Percentiles rank a stretch among this genome's conserved stretches.
These are phyloP conservation scores for Sardina pilchardus DNA, from an alignment of 2,113 vertebrate genomes.

Conservation along the genomic window DNA sequence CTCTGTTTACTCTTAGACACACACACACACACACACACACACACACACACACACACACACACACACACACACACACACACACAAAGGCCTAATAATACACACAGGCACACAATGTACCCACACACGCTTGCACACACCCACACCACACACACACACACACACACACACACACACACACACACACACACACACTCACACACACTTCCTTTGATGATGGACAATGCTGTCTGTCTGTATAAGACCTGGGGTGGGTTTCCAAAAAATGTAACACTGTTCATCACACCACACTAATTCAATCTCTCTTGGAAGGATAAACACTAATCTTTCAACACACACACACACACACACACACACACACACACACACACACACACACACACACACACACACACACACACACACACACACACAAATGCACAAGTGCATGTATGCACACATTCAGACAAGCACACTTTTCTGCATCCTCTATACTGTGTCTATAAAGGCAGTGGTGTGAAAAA, in stretches of 20 bases:
- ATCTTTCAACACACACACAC: not conserved
- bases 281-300: too few species aligned
- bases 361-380: not conserved
- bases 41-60: slow-evolving; percentile 1
- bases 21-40: slow-evolving; percentile 2
- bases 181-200: slow-evolving; percentile 45
- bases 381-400: slow-evolving; percentile 7
- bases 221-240: too few species aligned
- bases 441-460: not conserved
- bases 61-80: not conserved
- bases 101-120: too few species aligned
- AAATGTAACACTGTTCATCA: too few species aligned
- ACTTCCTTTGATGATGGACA: slow-evolving; percentile 28
- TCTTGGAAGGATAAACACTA: too few species aligned
- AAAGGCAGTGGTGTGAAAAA: not conserved
- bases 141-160: too few species aligned
- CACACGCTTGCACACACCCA: too few species aligned
- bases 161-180: too few species aligned
- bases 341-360: too few species aligned
- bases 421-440: not conserved
- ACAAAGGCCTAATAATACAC: too few species aligned
- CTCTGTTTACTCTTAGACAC: not conserved
- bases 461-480: not conserved
- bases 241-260: too few species aligned
- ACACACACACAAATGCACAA: not conserved